A percentile compares a stretch with the other conserved stretches of the same genome.
These are phyloP conservation scores for Eupithecia dodoneata DNA, from an alignment of 2,888 invertebrate genomes.

Conservation along the genomic window DNA sequence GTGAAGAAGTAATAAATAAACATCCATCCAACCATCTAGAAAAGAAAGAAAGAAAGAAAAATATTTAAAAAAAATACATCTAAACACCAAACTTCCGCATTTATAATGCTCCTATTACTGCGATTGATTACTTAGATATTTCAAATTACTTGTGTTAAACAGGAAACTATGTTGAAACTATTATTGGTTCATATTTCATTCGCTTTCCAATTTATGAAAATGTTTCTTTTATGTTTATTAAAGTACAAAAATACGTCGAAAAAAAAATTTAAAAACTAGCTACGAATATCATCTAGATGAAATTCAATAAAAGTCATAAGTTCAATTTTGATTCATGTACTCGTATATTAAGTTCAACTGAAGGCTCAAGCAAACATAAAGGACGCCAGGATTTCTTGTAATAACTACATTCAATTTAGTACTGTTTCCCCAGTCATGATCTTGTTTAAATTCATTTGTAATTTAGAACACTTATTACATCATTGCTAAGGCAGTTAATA, in stretches of 20 bases:
- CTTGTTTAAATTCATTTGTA: constrained; percentile 48
- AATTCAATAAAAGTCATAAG: background rate
- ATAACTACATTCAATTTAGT: constrained; percentile 33
- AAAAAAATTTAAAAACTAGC: background rate
- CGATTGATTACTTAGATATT: no score
- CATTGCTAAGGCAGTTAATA: constrained; percentile 46
- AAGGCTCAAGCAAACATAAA: background rate
- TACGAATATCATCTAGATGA: background rate
- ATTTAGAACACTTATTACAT: constrained; percentile 55
- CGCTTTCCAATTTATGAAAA: background rate
- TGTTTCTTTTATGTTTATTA: background rate
- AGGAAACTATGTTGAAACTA: background rate
- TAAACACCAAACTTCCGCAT: no score
- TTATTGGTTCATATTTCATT: background rate
- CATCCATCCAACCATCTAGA: no score
- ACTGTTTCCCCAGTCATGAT: constrained; percentile 38
- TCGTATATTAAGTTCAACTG: background rate
- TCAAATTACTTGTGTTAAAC: background rate
- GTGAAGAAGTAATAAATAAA: no score
- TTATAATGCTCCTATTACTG: no score
- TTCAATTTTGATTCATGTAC: background rate
- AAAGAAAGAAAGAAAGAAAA: no score
- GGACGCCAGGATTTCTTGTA: constrained; percentile 35
- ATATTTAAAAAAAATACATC: no score
- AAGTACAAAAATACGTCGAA: no score